A percentile compares a stretch with the other conserved stretches of the same genome.
Conservation (phyloP, 2,113 vertebrate genomes). For the Hydropotes inermis region DNA sequence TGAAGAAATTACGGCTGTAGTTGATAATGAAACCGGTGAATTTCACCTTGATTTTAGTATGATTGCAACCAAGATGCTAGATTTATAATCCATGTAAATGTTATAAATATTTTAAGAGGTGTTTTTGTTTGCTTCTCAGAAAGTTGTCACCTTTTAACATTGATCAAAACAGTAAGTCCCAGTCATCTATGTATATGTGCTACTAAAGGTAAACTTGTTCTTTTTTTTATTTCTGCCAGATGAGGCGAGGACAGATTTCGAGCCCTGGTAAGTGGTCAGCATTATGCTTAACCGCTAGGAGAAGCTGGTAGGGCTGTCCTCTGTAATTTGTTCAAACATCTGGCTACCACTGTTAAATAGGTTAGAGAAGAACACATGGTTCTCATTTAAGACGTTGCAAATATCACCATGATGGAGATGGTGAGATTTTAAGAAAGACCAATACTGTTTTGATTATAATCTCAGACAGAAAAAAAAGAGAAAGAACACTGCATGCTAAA, state of each 20-base stretch:
- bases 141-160: conserved; percentile 20
- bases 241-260: conserved; percentile 34
- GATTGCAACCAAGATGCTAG: not conserved
- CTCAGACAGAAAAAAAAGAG: conserved; percentile 70
- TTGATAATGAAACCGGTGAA: conserved; percentile 64
- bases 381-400: conserved; percentile 77
- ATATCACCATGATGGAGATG: conserved; percentile 66
- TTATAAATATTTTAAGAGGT: not conserved
- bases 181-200: not conserved
- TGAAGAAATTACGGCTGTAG: conserved; percentile 49
- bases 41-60: conserved; percentile 31
- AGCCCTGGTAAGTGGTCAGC: conserved; percentile 20
- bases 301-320: conserved; percentile 62
- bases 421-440: conserved; percentile 78
- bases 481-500: conserved; percentile 31
- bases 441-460: conserved; percentile 77
- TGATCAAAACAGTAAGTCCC: not conserved
- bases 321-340: conserved; percentile 78
- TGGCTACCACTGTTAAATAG: conserved; percentile 74
- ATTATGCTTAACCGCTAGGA: conserved; percentile 51
- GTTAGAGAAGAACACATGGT: conserved; percentile 75
- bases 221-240: not conserved
- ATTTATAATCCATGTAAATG: conserved; percentile 51
- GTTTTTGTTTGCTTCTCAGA: not conserved
- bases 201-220: not conserved